These are phyloP conservation scores for Mionectes macconnelli DNA, from an alignment of 2,113 vertebrate species.

Conservation along the genomic window DNA sequence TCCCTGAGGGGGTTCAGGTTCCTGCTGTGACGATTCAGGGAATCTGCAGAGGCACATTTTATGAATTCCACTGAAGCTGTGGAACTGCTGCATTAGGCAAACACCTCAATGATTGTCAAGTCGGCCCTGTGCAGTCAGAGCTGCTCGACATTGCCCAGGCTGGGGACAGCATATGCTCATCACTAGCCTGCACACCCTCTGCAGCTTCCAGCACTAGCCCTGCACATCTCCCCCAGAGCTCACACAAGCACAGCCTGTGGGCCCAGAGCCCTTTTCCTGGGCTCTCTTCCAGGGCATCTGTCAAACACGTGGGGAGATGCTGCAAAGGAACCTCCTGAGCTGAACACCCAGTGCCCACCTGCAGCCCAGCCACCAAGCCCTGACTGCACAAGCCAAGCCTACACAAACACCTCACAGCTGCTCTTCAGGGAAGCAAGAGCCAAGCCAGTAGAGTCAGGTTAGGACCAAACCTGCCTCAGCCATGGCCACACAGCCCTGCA, in stretches of 20 bases:
- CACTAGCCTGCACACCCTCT: neutral
- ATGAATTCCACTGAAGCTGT: neutral
- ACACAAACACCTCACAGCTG: rapidly evolving
- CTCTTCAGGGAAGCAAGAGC: neutral
- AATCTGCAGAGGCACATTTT: neutral
- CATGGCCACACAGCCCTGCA: neutral
- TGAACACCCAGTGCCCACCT: neutral
- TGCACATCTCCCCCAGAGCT: neutral
- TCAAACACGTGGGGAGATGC: neutral
- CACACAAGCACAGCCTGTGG: neutral
- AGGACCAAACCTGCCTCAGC: neutral
- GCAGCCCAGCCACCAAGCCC: neutral
- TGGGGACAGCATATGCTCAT: neutral
- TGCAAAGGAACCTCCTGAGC: neutral
- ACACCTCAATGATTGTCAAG: neutral
- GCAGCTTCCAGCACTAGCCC: neutral
- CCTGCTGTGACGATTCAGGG: neutral
- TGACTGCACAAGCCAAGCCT: neutral
- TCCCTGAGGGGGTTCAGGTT: neutral
- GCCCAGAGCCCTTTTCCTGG: neutral
- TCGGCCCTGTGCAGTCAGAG: neutral
- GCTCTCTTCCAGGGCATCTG: neutral
- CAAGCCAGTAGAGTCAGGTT: rapidly evolving
- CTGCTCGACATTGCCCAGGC: neutral
- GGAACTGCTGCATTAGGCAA: slow-evolving; percentile 11